These are phyloP conservation scores for Megaptera novaeangliae DNA, from an alignment of 2,113 vertebrate genomes.

Conservation along the genomic window DNA sequence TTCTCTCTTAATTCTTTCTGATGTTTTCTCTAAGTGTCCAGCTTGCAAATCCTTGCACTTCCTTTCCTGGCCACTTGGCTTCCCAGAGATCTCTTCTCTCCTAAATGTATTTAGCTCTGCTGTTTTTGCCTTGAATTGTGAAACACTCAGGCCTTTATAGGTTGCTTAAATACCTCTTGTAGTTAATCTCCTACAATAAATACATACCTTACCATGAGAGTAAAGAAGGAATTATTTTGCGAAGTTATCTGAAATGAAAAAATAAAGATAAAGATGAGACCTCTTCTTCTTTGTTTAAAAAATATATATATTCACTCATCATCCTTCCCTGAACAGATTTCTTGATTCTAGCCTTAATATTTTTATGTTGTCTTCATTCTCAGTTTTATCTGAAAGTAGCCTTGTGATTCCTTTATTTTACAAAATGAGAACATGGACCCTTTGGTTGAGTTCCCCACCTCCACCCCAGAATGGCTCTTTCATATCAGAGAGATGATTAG, in stretches of 20 bases:
- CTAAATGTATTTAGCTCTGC: neutral
- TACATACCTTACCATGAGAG: neutral
- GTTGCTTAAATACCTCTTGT: neutral
- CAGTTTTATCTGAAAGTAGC: neutral
- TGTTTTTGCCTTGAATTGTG: neutral
- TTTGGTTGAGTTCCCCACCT: neutral
- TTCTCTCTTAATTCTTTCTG: neutral
- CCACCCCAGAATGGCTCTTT: neutral
- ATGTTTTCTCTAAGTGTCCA: neutral
- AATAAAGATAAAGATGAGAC: neutral
- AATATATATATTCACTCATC: neutral
- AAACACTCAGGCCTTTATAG: neutral
- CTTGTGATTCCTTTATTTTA: neutral
- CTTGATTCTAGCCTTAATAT: neutral
- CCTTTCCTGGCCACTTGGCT: neutral
- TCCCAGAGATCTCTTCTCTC: neutral
- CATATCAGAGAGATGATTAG: neutral
- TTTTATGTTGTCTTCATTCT: neutral
- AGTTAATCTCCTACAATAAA: neutral
- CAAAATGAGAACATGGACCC: neutral
- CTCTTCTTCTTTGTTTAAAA: neutral
- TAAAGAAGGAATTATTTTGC: neutral
- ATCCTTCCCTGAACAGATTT: neutral
- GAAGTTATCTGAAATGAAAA: conserved; percentile 25
- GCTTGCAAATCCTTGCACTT: neutral